These are phyloP conservation scores for Metaphire vulgaris DNA, from an alignment of 1,140 invertebrate species.

Conservation along the genomic window DNA sequence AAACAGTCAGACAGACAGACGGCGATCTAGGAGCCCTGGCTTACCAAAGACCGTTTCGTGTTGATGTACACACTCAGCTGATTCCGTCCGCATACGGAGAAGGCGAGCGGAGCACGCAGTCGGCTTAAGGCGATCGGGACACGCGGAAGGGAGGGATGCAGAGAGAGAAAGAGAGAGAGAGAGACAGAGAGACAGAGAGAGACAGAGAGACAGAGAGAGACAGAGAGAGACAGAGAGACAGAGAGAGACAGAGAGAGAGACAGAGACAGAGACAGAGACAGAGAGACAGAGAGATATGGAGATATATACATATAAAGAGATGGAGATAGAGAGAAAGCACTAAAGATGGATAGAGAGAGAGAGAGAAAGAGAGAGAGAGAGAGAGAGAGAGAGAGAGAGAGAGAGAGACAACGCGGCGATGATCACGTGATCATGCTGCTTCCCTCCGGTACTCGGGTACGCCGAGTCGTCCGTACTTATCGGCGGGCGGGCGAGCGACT, in stretches of 20 bases:
- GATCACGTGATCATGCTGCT: too few relatives aligned
- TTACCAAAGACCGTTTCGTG: too few relatives aligned
- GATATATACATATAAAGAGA: not conserved
- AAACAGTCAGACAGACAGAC: too few relatives aligned
- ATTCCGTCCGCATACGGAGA: too few relatives aligned
- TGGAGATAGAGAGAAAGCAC: not conserved
- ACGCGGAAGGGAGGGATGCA: slow-evolving; percentile 4
- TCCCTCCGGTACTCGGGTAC: not conserved
- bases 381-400: slow-evolving; percentile 5
- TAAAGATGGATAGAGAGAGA: not conserved
- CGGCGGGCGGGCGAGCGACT: not conserved
- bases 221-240: slow-evolving; percentile 16
- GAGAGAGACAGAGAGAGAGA: not conserved
- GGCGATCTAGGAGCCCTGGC: too few relatives aligned
- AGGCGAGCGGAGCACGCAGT: too few relatives aligned
- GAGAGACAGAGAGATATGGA: not conserved
- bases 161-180: not conserved
- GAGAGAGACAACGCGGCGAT: slow-evolving; percentile 6
- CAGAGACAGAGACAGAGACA: slow-evolving; percentile 4
- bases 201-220: not conserved
- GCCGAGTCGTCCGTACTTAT: not conserved
- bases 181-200: not conserved
- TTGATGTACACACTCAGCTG: too few relatives aligned
- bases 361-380: slow-evolving; percentile 13
- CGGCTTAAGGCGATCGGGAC: not conserved